These are phyloP conservation scores for Neuroscelio doddi DNA, from an alignment of 2,888 invertebrate species.

Conservation along the genomic window DNA sequence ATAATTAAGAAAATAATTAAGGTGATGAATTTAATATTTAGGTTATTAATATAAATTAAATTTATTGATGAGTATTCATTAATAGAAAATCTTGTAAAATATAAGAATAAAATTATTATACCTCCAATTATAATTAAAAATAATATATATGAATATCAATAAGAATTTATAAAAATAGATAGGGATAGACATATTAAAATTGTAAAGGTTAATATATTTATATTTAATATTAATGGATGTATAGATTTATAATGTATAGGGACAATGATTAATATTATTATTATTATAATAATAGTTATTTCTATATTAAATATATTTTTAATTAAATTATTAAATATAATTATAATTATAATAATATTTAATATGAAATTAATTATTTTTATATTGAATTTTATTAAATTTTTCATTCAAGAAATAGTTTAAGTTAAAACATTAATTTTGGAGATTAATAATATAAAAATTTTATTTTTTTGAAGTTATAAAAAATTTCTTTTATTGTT, in stretches of 20 bases:
- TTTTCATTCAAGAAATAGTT: slow-evolving; percentile 76
- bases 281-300: slow-evolving; percentile 71
- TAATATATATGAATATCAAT: slow-evolving; percentile 78
- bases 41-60: slow-evolving; percentile 51
- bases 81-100: slow-evolving; percentile 74
- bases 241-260: slow-evolving; percentile 20
- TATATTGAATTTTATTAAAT: slow-evolving; percentile 74
- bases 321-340: no score
- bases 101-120: slow-evolving; percentile 79
- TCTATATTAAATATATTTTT: no score
- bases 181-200: slow-evolving; percentile 73
- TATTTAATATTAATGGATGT: slow-evolving; percentile 75
- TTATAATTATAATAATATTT: slow-evolving; percentile 75
- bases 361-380: slow-evolving; percentile 73
- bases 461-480: slow-evolving; percentile 77
- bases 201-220: slow-evolving; percentile 75
- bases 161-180: slow-evolving; percentile 65
- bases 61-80: slow-evolving; percentile 13
- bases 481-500: slow-evolving; percentile 75
- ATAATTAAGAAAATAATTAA: slow-evolving; percentile 53
- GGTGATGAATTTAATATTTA: slow-evolving; percentile 52
- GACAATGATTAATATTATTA: slow-evolving; percentile 73
- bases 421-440: slow-evolving; percentile 80
- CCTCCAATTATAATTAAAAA: slow-evolving; percentile 78
- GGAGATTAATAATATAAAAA: slow-evolving; percentile 77